Conservation (phyloP, 2,888 invertebrate genomes). For the Dryocosmus kuriphilus region DNA sequence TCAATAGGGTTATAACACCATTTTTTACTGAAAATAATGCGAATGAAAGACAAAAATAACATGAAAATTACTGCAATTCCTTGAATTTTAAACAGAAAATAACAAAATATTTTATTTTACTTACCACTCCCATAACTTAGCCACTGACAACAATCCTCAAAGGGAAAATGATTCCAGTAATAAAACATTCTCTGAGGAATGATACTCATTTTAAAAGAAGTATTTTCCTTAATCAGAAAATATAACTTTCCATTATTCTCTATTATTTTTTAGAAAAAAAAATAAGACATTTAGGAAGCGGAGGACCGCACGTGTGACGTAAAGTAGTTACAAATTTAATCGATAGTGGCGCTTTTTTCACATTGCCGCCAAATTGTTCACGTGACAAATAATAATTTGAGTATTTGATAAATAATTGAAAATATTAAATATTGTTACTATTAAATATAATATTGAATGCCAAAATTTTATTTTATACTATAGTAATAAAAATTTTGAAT, state of each 20-base stretch:
- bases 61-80: neutral
- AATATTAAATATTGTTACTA: too few species aligned
- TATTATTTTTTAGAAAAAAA: neutral
- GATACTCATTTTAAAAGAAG: neutral
- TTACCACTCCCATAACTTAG: constrained; percentile 87
- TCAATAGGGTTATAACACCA: neutral
- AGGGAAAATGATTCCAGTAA: constrained; percentile 94
- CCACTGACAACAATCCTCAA: constrained; percentile 91
- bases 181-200: constrained; percentile 81
- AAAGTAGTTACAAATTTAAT: neutral
- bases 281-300: neutral
- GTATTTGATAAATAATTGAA: too few species aligned
- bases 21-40: neutral
- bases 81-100: too few species aligned
- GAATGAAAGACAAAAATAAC: neutral
- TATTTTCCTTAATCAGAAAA: neutral
- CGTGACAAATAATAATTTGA: neutral
- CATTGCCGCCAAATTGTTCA: neutral
- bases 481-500: too few species aligned
- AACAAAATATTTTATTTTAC: constrained; percentile 10
- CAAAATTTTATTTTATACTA: too few species aligned
- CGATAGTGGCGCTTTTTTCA: neutral
- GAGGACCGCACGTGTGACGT: neutral
- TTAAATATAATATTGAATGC: too few species aligned
- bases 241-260: neutral